phyloP scores from a whole-genome alignment of 2,888 invertebrate species.

The Neelides folsomi region DNA sequence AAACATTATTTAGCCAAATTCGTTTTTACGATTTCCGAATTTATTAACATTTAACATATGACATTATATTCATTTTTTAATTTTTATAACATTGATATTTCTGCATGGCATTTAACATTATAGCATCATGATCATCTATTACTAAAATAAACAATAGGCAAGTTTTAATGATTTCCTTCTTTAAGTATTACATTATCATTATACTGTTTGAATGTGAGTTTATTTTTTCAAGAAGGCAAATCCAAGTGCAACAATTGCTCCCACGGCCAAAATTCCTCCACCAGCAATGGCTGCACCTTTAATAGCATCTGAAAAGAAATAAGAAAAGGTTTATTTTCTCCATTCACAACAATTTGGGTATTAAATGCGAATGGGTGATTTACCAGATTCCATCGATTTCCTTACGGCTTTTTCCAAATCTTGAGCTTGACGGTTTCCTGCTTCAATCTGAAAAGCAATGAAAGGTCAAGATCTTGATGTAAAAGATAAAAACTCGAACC shows the following conservation, averaged over 20 bases:
- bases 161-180: no score
- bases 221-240: constrained; percentile 50
- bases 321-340: no score
- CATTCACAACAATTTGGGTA: background rate
- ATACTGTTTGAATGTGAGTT: background rate
- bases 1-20: no score
- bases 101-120: no score
- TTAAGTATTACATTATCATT: no score
- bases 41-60: no score
- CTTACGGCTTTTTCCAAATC: constrained; percentile 67
- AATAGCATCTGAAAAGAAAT: constrained; percentile 54
- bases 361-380: constrained; percentile 8
- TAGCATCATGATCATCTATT: no score
- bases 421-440: constrained; percentile 75
- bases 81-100: no score
- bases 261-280: constrained; percentile 70
- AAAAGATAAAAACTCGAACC: constrained; percentile 6
- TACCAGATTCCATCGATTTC: constrained; percentile 75
- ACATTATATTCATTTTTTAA: no score
- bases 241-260: constrained; percentile 69
- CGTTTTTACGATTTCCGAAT: no score
- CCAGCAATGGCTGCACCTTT: constrained; percentile 80
- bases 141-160: no score
- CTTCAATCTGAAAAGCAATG: constrained; percentile 58
- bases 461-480: constrained; percentile 2